Percentiles rank a stretch among this genome's conserved stretches.
Evolutionary conservation across 2,797 vertebrate species (phyloP).

Genomic region (Coracias cyanogaster): DNA sequence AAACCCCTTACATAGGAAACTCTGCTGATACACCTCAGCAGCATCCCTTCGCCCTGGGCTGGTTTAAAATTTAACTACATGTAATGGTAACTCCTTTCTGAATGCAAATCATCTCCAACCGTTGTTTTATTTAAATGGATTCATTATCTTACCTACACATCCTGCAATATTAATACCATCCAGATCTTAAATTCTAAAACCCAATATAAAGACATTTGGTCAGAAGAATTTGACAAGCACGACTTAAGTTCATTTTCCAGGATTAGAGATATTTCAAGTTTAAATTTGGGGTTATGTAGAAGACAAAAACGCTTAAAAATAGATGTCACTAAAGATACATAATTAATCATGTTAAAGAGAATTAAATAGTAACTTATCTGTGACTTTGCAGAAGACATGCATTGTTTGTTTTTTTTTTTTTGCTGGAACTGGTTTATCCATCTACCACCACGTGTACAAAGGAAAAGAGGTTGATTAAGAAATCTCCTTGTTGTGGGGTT

Average conservation of each 20-base stretch:
- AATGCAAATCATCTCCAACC: not conserved
- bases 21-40: not conserved
- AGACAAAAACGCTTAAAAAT: not conserved
- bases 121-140: not conserved
- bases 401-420: fast-evolving
- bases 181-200: not conserved
- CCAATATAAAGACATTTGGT: not conserved
- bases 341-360: not conserved
- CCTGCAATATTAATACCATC: not conserved
- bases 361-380: not conserved
- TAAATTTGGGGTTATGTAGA: not conserved
- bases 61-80: not conserved
- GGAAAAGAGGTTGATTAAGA: not conserved
- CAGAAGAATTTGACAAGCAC: not conserved
- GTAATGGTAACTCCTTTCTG: not conserved
- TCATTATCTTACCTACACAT: not conserved
- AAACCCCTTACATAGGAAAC: constrained; percentile 29
- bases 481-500: not conserved
- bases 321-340: not conserved
- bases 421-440: not conserved
- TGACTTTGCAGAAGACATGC: not conserved
- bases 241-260: not conserved
- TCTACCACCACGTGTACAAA: not conserved
- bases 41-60: not conserved
- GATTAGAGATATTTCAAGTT: not conserved